Percentiles rank a stretch among this genome's conserved stretches.
These are phyloP conservation scores for Anodontia alba DNA, from an alignment of 2,888 invertebrate genomes.

Conservation along the genomic window DNA sequence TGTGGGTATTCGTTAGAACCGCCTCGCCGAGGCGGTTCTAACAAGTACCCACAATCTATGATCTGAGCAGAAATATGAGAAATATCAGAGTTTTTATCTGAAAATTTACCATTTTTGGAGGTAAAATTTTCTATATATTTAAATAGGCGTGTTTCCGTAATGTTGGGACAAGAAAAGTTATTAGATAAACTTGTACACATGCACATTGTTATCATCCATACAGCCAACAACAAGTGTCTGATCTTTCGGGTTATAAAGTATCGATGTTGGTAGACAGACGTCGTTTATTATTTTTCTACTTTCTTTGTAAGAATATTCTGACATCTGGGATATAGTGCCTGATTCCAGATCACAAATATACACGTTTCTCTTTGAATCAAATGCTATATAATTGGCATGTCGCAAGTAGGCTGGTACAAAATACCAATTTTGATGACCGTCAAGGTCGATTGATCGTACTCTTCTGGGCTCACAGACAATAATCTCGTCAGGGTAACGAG, in stretches of 20 bases:
- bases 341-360: not conserved
- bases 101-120: no score
- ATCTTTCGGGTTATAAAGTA: not conserved
- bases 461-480: not conserved
- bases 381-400: not conserved
- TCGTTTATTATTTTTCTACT: not conserved
- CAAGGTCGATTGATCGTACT: not conserved
- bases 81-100: no score
- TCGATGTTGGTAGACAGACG: not conserved
- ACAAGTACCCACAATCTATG: no score
- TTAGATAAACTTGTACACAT: not conserved
- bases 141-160: no score
- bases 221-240: not conserved
- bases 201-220: not conserved
- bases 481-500: not conserved
- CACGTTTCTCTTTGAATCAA: not conserved
- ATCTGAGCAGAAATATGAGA: no score
- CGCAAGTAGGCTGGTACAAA: not conserved
- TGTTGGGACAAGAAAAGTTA: no score
- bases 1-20: no score
- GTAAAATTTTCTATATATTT: no score
- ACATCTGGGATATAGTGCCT: not conserved
- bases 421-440: not conserved
- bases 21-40: no score
- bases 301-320: not conserved